Base-by-base conservation (phyloP, 2,888 invertebrate genomes). In the Nephrotoma flavescens region DNA sequence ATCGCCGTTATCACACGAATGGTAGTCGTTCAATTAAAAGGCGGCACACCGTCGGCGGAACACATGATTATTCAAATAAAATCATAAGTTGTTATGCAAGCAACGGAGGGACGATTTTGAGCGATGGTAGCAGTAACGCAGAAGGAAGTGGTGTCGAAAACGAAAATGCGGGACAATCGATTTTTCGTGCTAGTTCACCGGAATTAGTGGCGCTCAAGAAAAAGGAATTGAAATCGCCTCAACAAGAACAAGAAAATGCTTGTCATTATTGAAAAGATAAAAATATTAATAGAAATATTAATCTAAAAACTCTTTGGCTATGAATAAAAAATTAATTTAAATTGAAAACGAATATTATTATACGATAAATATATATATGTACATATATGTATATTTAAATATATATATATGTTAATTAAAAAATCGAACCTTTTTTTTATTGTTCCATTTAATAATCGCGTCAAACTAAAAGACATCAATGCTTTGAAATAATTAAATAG, bases 11-110 rank as follows among this genome's bases (percentile, higher is more conserved):
- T 31, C 86, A 86, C 57, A 42, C 52, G 11, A 83, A 86, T 71
- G 47, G 87, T 57, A 91, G 91, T 89, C 91, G 92, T 86, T 96
- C 96, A 88, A 96, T 97, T 89, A 97, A 97, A 92, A 94, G 98
- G 83, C 93, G 98, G 42, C 97, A 98, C 92, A 98, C 98, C 0
- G 97, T 98, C 7, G 97, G 97, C 88, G 97, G 98, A 87, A 96
- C 96, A n/a, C 96, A 97, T 92, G 97, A 97, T 92, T 96, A 91
- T 88, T 89, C 90, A 44, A 85, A 42, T 44, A 85, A 85, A 85
- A 85, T 44, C 15, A 15, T 44, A 45, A 85, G 9, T 85, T 44
- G 44, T 85, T 44, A 85, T 85, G 44, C 15, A 6, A 44, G 11
- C 19, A 85, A 85, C 19, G 44, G 19, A 9, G 85, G 45, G 5